Base-by-base conservation (phyloP, 2,797 vertebrate species). In the Neopelma chrysocephalum region DNA sequence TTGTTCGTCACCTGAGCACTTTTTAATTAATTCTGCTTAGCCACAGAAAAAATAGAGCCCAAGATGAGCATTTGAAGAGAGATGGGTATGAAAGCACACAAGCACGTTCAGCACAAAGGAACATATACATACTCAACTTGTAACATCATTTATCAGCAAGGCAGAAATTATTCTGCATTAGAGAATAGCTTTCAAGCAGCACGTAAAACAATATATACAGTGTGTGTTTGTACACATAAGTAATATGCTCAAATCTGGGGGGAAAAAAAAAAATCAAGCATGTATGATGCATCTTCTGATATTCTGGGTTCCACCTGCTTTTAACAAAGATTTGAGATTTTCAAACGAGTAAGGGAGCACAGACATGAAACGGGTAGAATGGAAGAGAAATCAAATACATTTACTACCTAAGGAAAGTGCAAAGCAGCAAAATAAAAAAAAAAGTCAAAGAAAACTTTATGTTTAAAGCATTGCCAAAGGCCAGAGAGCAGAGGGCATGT, bases 1-100 rank as follows among this genome's bases (percentile, higher is more conserved):
- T 9, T 94, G 50, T 36, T 76, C 85, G n/a, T 15, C 48, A 82
- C 15, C 34, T 20, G 25, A 78, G 36, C 29, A 81, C 65, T 91
- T 94, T 94, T 82, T 56, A 87, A 92, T 89, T 90, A 90, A 89
- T 78, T 85, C 45, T 87, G 60, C 56, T 68, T 34, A 73, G 45
- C 40, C 64, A 93, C 31, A 51, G 47, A 36, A 77, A 77, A 82
- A 93, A 72, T 0, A 23, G 11, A 89, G 90, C 50, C 22, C 21
- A 36, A 87, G 90, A 29, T 1, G 38, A 82, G 45, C 31, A 50
- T 82, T 25, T 87, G 48, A 86, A 88, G 66, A 91, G 64, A 66
- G 10, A 76, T 0, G 7, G 48, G 32, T 72, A 42, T 62, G 47
- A 81, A 88, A 88, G 34, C 36, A 34, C 8, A 62, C 2, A 16